A percentile compares a stretch with the other conserved stretches of the same genome.
Conservation (phyloP, 2,797 vertebrate species). For the Cygnus olor region DNA sequence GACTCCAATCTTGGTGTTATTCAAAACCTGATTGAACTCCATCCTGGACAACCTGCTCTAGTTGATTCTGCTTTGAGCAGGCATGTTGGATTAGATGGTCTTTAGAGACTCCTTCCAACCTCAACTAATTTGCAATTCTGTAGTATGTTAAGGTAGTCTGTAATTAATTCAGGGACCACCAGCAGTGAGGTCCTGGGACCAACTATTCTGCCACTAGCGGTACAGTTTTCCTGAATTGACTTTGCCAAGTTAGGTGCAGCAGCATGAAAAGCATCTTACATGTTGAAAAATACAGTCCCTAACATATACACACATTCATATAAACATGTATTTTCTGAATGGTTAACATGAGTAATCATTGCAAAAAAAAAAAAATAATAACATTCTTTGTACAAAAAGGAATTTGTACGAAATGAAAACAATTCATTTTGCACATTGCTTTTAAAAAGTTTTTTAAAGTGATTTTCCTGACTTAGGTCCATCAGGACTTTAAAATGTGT, state of each 20-base stretch:
- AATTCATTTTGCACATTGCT: not conserved
- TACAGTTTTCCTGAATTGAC: not conserved
- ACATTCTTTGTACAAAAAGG: not conserved
- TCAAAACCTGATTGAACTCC: not conserved
- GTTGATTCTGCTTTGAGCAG: not conserved
- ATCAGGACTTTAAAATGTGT: not conserved
- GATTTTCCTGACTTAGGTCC: not conserved
- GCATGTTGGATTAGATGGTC: fast-evolving
- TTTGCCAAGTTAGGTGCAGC: not conserved
- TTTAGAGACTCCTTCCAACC: not conserved
- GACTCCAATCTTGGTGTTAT: not conserved
- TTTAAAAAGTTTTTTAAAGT: not conserved
- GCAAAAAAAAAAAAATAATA: not conserved
- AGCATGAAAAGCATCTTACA: not conserved
- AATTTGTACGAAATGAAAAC: too few species aligned
- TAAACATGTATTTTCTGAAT: fast-evolving
- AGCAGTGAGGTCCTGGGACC: too few species aligned
- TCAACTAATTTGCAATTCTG: not conserved
- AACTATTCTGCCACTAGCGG: not conserved
- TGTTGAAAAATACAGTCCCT: not conserved
- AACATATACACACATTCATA: not conserved
- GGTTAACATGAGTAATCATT: not conserved
- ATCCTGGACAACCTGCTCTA: not conserved
- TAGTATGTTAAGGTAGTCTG: not conserved
- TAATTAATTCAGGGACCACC: not conserved